phyloP scores from a whole-genome alignment of 2,113 vertebrate genomes.

The Platichthys flesus region DNA sequence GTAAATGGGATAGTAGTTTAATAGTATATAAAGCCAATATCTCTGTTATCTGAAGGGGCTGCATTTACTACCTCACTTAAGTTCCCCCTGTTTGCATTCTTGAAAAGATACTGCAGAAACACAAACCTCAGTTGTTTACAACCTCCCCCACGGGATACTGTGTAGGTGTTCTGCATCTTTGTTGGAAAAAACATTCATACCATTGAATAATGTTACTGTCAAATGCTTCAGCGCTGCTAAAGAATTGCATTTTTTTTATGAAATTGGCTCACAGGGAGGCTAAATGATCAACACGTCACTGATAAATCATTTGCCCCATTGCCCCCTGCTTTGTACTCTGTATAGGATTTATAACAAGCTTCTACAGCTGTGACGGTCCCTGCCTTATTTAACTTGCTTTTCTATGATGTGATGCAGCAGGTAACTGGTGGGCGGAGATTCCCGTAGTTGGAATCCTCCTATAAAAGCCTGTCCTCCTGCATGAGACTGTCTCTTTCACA shows the following conservation, averaged over 20 bases:
- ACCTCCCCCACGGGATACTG: background rate
- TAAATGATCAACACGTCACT: background rate
- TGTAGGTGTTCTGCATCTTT: background rate
- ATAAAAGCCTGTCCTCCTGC: no score
- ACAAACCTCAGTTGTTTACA: background rate
- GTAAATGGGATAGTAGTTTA: background rate
- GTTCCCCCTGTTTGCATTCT: background rate
- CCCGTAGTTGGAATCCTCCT: no score
- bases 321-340: background rate
- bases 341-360: no score
- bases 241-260: conserved; percentile 19
- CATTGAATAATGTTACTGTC: conserved; percentile 26
- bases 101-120: background rate
- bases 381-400: no score
- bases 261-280: conserved; percentile 2
- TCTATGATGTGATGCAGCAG: no score
- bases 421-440: no score
- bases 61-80: background rate
- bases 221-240: conserved; percentile 7
- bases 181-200: background rate
- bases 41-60: background rate
- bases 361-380: background rate
- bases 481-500: no score
- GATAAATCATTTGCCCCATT: background rate
- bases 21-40: background rate